A percentile compares a stretch with the other conserved stretches of the same genome.
phyloP scores from a whole-genome alignment of 2,888 invertebrate species.

The Mimachlamys varia region DNA sequence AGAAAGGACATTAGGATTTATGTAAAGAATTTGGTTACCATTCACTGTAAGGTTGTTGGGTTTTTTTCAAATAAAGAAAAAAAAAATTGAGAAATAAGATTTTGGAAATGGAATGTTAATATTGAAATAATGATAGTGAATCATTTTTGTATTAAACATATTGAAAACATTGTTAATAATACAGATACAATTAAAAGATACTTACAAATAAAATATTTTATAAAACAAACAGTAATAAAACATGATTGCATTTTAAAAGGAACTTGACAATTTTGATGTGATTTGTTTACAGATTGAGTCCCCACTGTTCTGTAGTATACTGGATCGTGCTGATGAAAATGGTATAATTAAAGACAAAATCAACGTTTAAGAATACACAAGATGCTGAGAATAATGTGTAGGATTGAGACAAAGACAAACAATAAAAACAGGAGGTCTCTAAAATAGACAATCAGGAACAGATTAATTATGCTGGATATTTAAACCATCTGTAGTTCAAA shows the following conservation, averaged over 20 bases:
- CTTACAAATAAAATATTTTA: too few species aligned
- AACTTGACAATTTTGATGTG: not conserved
- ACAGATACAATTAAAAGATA: too few species aligned
- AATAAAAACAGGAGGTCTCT: not conserved
- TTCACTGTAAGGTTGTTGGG: too few species aligned
- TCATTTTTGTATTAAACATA: too few species aligned
- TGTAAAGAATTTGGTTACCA: not conserved
- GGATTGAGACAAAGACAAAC: not conserved
- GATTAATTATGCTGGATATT: not conserved
- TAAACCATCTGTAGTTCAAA: not conserved
- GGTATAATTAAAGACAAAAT: conserved; percentile 82
- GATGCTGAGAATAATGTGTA: not conserved
- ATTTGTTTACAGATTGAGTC: conserved; percentile 89
- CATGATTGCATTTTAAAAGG: not conserved
- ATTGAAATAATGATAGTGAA: too few species aligned
- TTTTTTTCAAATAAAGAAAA: too few species aligned
- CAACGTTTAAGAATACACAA: not conserved
- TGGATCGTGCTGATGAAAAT: conserved; percentile 91
- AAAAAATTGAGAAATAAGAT: too few species aligned
- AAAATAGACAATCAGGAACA: not conserved
- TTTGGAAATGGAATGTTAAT: too few species aligned
- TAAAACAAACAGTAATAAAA: too few species aligned
- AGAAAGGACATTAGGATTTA: not conserved
- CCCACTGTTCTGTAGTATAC: conserved; percentile 92
- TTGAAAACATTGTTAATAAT: too few species aligned